Conservation (phyloP, 2,797 vertebrate genomes). For the Cheirogaleus major region DNA sequence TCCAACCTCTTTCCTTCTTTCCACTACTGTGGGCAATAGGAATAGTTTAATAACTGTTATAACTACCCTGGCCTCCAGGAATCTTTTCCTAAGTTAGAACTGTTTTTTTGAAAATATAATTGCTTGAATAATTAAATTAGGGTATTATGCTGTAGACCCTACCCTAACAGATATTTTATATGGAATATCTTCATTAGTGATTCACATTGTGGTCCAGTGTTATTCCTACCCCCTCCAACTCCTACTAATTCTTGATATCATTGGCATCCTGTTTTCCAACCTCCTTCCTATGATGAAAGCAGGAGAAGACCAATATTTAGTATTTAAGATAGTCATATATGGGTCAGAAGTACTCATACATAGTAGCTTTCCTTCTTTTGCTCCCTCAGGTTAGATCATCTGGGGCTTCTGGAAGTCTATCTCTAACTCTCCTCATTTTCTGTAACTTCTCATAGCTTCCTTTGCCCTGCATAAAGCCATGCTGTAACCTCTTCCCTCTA, state of each 20-base stretch:
- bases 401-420: background rate
- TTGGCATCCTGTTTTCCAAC: background rate
- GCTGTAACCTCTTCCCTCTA: slow-evolving; percentile 8
- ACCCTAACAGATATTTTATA: background rate
- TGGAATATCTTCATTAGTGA: background rate
- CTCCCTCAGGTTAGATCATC: background rate
- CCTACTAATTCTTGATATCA: background rate
- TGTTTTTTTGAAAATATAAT: background rate
- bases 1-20: background rate
- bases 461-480: background rate
- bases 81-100: background rate
- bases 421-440: background rate
- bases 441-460: background rate
- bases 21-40: background rate
- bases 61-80: background rate
- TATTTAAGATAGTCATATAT: background rate
- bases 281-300: background rate
- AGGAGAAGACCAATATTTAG: background rate
- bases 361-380: slow-evolving; percentile 11
- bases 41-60: background rate
- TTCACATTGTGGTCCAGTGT: background rate
- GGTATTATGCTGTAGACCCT: background rate
- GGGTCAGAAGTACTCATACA: background rate
- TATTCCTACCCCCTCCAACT: background rate
- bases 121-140: background rate